Conservation (phyloP, 2,888 invertebrate species). For the Ligdia adustata region DNA sequence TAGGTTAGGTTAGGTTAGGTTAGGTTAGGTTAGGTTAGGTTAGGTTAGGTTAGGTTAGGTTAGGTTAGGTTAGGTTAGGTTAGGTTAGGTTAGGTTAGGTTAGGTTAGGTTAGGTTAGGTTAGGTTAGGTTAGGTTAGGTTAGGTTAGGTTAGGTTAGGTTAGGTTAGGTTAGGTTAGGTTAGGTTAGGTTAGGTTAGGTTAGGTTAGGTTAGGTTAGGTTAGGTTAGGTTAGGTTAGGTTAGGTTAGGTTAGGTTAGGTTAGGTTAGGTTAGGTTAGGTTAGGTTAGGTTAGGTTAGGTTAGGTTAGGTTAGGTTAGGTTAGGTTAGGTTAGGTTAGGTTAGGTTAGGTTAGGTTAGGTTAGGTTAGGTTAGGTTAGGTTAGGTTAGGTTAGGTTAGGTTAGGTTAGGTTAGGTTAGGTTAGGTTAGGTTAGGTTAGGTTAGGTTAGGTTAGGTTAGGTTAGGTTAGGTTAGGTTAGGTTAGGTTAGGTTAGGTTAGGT, state of each 20-base stretch:
- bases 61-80: constrained; percentile 38
- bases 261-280: constrained; percentile 41
- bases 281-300: constrained; percentile 23
- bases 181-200: constrained; percentile 43
- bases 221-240: constrained; percentile 45
- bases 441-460: constrained; percentile 33
- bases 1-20: constrained; percentile 32
- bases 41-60: constrained; percentile 33
- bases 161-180: constrained; percentile 32
- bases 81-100: constrained; percentile 41
- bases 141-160: constrained; percentile 23
- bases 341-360: constrained; percentile 44
- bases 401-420: constrained; percentile 41
- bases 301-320: constrained; percentile 32
- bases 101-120: constrained; percentile 37
- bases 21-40: constrained; percentile 34
- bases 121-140: constrained; percentile 41
- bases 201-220: constrained; percentile 44
- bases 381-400: constrained; percentile 48
- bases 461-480: constrained; percentile 35
- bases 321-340: constrained; percentile 43
- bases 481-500: constrained; percentile 23
- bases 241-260: constrained; percentile 48
- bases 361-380: constrained; percentile 45
- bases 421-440: constrained; percentile 24